These are phyloP conservation scores for Perca schrenkii DNA, from an alignment of 2,113 vertebrate species.

Conservation along the genomic window DNA sequence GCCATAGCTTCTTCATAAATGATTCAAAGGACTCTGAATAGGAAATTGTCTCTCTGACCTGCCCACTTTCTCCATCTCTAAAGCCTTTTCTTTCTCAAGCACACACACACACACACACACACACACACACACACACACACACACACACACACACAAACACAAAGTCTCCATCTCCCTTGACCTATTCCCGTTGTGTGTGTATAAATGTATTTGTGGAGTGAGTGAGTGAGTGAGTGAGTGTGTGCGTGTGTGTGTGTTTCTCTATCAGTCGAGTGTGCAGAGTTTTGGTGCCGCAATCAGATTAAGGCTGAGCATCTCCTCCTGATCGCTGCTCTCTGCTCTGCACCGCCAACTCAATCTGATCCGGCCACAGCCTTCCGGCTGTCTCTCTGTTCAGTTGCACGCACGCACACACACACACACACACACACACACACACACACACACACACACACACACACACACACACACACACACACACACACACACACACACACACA, in stretches of 20 bases:
- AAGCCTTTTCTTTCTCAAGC: not conserved
- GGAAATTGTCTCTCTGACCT: conserved; percentile 47
- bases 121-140: conserved; percentile 26
- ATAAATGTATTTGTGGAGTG: conserved; percentile 10
- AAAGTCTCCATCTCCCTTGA: conserved; percentile 16
- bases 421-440: conserved; percentile 16
- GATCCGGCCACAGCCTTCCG: conserved; percentile 51
- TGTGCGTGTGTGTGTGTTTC: conserved; percentile 16
- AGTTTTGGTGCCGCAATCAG: conserved; percentile 56
- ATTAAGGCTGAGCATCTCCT: conserved; percentile 58
- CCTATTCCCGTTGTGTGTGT: conserved; percentile 25
- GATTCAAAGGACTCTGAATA: conserved; percentile 57
- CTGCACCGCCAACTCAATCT: conserved; percentile 62
- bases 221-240: conserved; percentile 13
- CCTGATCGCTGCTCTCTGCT: conserved; percentile 58
- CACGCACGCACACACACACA: conserved; percentile 23
- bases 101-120: conserved; percentile 1
- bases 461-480: not conserved
- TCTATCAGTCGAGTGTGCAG: conserved; percentile 28
- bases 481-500: not conserved
- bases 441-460: not conserved
- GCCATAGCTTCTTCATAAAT: conserved; percentile 70
- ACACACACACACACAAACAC: conserved; percentile 22
- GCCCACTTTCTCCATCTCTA: conserved; percentile 20
- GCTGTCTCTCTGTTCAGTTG: conserved; percentile 37